Evolutionary conservation across 1,140 invertebrate genomes (phyloP), one percentile per base, ranked within the genome.

Genomic region (Cepaea nemoralis): DNA sequence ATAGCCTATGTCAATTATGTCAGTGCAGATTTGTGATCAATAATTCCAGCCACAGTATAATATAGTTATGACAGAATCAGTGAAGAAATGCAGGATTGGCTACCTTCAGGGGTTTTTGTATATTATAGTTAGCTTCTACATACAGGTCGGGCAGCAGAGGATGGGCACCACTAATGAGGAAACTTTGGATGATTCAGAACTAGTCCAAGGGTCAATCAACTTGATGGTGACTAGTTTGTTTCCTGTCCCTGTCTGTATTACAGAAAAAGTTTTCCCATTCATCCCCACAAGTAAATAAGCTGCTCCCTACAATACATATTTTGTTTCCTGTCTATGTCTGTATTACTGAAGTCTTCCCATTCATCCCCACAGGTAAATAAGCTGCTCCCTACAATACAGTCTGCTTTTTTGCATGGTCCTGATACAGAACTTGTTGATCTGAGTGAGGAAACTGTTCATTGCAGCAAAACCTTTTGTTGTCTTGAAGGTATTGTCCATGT

Each of bases 381-480:
- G 10, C 42, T 75, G n/a, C 50, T n/a, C 6, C 42, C 73, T 12
- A 50, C 24, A 50, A 75, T 75, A 1, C 37, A 75, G 45, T 35
- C 73, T 48, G 73, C 73, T 2, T 45, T 27, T 12, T 22, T 75
- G 12, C 16, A 24, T 48, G 73, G 42, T 24, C 37, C 31, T 22
- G 40, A 27, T 31, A 27, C 45, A 1, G 16, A 75, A 33, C 31
- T 75, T 5, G 45, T 55, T 45, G 73, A 75, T 55, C 42, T 75
- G 2, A 55, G 42, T 12, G 27, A 31, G 24, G n/a, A 48, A 16
- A 80, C 39, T 40, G 14, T 45, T 8, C 31, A 63, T 31, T 59
- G 59, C 50, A 71, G 12, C 59, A 27, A 37, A 1, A 42, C 10
- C 31, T 69, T 80, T 48, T 80, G 50, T 24, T 80, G 42, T 27